Conservation (phyloP, 2,888 invertebrate genomes). For the Thumatha senex region DNA sequence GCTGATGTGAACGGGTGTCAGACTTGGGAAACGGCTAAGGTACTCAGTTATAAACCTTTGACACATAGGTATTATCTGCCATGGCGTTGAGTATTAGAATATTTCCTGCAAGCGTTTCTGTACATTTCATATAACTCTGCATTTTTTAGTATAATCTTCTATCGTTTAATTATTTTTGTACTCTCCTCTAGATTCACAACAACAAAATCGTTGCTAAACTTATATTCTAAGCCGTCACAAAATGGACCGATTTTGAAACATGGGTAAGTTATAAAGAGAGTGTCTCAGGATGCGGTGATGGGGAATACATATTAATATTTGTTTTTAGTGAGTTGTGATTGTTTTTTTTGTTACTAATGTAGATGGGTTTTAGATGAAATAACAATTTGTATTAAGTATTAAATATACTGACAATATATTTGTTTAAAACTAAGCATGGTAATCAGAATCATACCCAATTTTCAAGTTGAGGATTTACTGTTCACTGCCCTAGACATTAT, state of each 20-base stretch:
- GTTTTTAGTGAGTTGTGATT: constrained; percentile 24
- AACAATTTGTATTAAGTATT: too few relatives aligned
- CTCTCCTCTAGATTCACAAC: constrained; percentile 86
- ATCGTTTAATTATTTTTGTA: constrained; percentile 51
- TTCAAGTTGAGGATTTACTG: too few relatives aligned
- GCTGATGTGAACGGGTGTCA: too few relatives aligned
- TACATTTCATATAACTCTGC: not conserved
- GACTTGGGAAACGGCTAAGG: too few relatives aligned
- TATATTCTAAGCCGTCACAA: constrained; percentile 86
- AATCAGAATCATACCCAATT: too few relatives aligned
- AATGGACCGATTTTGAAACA: constrained; percentile 86
- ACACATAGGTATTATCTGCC: too few relatives aligned
- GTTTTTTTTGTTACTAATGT: constrained; percentile 15
- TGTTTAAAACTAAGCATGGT: too few relatives aligned
- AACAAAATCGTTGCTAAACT: constrained; percentile 88
- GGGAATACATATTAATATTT: constrained; percentile 16
- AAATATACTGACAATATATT: too few relatives aligned
- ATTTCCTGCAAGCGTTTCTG: too few relatives aligned
- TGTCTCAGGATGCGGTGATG: constrained; percentile 20
- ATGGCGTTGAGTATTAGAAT: too few relatives aligned
- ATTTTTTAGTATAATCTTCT: constrained; percentile 34
- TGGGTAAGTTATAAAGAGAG: constrained; percentile 83
- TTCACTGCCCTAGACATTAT: too few relatives aligned
- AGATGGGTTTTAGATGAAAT: constrained; percentile 3
- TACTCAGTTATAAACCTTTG: too few relatives aligned